Percentiles rank a stretch among this genome's conserved stretches.
These are phyloP conservation scores for Delia radicum DNA, from an alignment of 1,140 invertebrate species.

Conservation along the genomic window DNA sequence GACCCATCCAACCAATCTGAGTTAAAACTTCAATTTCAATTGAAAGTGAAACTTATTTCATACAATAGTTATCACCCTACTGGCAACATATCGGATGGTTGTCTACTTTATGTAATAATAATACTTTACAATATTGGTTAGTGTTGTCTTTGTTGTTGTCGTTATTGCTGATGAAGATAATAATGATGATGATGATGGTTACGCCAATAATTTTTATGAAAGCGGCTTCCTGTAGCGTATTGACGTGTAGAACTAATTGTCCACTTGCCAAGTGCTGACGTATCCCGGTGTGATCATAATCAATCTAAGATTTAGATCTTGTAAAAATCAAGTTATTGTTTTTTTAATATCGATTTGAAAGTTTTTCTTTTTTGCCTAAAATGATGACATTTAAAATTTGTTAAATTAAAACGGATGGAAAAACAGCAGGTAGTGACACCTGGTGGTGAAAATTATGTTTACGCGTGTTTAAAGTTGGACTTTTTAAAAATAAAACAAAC, in stretches of 20 bases:
- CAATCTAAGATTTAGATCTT: conserved; percentile 12
- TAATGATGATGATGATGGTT: conserved; percentile 18
- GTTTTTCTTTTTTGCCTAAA: no score
- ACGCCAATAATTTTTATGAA: conserved; percentile 30
- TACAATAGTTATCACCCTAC: no score
- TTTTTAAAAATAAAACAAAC: background rate
- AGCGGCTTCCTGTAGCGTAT: conserved; percentile 54
- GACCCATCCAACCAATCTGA: no score
- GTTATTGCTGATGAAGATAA: conserved; percentile 25
- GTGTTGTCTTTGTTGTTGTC: no score
- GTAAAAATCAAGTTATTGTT: background rate
- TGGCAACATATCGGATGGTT: background rate
- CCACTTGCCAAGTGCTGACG: conserved; percentile 32
- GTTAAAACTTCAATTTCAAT: no score
- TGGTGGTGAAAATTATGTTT: background rate
- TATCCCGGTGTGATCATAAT: conserved; percentile 17
- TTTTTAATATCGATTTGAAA: background rate
- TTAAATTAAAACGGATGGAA: background rate
- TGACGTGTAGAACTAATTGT: conserved; percentile 56
- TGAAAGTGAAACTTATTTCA: no score
- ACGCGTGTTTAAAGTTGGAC: background rate
- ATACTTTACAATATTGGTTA: no score
- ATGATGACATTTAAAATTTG: background rate
- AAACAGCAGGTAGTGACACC: background rate
- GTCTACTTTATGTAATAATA: no score